These are phyloP conservation scores for Rhinopomastus cyanomelas DNA, from an alignment of 2,113 vertebrate species.

Conservation along the genomic window DNA sequence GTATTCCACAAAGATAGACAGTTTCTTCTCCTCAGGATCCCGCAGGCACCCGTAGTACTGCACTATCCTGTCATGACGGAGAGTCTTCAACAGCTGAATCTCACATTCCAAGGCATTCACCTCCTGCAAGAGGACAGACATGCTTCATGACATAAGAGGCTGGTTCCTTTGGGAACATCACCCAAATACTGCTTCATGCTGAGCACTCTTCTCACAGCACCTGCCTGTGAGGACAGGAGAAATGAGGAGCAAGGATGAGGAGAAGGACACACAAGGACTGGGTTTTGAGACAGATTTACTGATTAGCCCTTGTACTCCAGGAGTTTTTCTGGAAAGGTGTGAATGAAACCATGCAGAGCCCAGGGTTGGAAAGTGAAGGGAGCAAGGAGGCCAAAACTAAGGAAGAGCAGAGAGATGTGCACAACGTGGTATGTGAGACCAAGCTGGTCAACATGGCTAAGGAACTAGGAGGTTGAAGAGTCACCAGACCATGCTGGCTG, in stretches of 20 bases:
- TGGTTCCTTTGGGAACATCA: neutral
- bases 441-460: neutral
- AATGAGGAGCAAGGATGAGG: neutral
- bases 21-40: constrained; percentile 83
- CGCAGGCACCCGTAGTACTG: constrained; percentile 90
- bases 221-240: fast-evolving
- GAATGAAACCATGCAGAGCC: neutral
- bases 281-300: neutral
- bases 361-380: neutral
- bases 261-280: neutral
- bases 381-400: neutral
- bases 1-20: constrained; percentile 92
- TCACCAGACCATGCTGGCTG: neutral
- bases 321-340: neutral
- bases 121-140: constrained; percentile 73
- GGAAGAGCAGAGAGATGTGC: neutral
- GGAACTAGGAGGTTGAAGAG: neutral
- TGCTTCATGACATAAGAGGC: neutral
- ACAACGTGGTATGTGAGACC: neutral
- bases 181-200: neutral
- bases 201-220: neutral
- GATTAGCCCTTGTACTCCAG: neutral
- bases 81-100: constrained; percentile 91
- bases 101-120: constrained; percentile 93
- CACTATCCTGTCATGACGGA: constrained; percentile 88